These are phyloP conservation scores for Anhinga rufa DNA, from an alignment of 2,113 vertebrate species.

Conservation along the genomic window DNA sequence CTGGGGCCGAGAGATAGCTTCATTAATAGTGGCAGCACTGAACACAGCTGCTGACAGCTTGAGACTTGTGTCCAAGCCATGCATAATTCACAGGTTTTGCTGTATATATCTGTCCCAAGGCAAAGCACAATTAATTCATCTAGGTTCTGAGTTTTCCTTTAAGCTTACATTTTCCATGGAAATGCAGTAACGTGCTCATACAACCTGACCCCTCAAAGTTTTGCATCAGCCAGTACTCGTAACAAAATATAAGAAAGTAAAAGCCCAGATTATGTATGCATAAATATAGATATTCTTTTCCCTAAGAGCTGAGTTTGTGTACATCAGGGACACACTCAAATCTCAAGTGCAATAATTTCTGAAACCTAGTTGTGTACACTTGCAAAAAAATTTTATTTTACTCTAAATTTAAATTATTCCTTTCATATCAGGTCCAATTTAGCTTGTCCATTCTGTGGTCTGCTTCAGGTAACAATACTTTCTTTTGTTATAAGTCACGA, in stretches of 20 bases:
- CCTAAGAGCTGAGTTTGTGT: not conserved
- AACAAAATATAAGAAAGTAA: not conserved
- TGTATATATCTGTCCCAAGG: not conserved
- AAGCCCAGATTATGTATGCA: not conserved
- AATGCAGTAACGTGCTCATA: not conserved
- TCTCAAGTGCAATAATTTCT: not conserved
- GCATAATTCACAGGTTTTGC: not conserved
- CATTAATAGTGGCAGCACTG: not conserved
- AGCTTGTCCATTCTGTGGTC: not conserved
- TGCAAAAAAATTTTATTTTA: not conserved
- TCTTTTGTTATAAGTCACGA: constrained; percentile 2
- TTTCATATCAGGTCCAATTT: not conserved
- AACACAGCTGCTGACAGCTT: not conserved
- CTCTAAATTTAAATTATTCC: not conserved
- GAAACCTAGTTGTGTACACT: not conserved
- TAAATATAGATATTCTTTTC: not conserved
- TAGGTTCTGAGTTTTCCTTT: not conserved
- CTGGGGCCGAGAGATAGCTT: not conserved
- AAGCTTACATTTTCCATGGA: not conserved
- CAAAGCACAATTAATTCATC: not conserved
- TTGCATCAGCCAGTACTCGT: not conserved
- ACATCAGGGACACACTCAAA: not conserved
- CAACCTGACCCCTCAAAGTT: not conserved
- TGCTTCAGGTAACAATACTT: not conserved
- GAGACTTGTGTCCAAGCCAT: not conserved